A percentile compares a stretch with the other conserved stretches of the same genome.
Evolutionary conservation across 2,888 invertebrate genomes (phyloP).

Genomic region (Coelinius sp.): DNA sequence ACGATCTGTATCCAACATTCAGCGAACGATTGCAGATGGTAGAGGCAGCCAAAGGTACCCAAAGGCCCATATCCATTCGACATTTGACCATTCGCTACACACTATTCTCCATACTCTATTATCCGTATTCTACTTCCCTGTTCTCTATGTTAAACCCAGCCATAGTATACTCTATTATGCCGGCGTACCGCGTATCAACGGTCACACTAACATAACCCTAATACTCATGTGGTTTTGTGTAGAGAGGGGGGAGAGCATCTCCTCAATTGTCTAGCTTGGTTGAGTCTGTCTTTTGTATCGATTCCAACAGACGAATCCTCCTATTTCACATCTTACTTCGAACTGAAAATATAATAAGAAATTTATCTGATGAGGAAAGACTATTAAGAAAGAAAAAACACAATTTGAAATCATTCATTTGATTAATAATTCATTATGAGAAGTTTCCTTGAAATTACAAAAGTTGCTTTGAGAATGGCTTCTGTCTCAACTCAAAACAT

Average conservation of each 20-base stretch:
- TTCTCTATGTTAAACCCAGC: slow-evolving; percentile 49
- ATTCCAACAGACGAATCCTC: neutral
- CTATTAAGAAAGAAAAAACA: neutral
- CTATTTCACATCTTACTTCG: neutral
- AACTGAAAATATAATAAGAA: neutral
- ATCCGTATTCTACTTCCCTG: slow-evolving; percentile 58
- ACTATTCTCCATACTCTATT: slow-evolving; percentile 67
- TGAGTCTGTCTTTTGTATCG: neutral
- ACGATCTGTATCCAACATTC: slow-evolving; percentile 22
- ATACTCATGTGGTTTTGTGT: slow-evolving; percentile 45
- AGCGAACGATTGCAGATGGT: neutral
- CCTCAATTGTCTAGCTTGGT: neutral
- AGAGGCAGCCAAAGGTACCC: slow-evolving; percentile 8
- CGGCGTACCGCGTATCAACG: slow-evolving; percentile 63
- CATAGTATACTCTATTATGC: slow-evolving; percentile 65
- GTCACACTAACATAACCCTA: slow-evolving; percentile 54
- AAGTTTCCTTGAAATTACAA: neutral
- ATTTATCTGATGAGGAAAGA: neutral
- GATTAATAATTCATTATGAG: neutral
- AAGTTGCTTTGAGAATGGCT: neutral
- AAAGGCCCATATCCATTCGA: slow-evolving; percentile 35
- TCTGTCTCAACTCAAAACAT: neutral
- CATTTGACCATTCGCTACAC: slow-evolving; percentile 57
- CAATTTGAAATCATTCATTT: neutral
- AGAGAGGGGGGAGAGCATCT: slow-evolving; percentile 9